Conservation (phyloP, 2,888 invertebrate genomes). For the Luperina testacea region DNA sequence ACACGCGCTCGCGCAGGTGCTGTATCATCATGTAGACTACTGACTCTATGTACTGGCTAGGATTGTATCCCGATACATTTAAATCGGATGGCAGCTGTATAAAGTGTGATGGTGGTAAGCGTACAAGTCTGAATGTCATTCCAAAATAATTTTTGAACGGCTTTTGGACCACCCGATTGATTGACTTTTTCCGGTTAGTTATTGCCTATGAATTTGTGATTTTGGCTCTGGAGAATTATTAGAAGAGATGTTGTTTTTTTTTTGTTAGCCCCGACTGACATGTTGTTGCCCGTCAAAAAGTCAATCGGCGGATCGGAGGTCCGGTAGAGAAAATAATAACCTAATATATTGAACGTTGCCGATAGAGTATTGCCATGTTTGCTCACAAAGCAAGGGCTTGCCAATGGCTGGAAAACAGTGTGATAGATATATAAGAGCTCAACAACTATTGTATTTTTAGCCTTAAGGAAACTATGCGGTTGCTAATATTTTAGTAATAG, state of each 20-base stretch:
- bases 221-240: conserved; percentile 42
- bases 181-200: conserved; percentile 53
- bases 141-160: conserved; percentile 74
- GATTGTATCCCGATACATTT: conserved; percentile 5
- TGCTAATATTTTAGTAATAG: conserved; percentile 80
- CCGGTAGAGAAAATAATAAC: conserved; percentile 54
- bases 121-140: conserved; percentile 86
- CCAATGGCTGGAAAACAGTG: conserved; percentile 82
- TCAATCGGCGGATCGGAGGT: conserved; percentile 59
- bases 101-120: conserved; percentile 64
- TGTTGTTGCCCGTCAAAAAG: conserved; percentile 44
- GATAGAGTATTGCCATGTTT: conserved; percentile 84
- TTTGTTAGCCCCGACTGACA: conserved; percentile 43
- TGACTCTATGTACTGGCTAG: background rate
- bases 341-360: conserved; percentile 71
- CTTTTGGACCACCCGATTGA: conserved; percentile 50
- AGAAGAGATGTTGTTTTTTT: conserved; percentile 18
- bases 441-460: conserved; percentile 78
- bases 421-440: conserved; percentile 86
- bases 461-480: conserved; percentile 77
- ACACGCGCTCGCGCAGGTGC: conserved; percentile 93
- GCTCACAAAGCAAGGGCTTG: conserved; percentile 82
- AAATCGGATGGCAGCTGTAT: conserved; percentile 36
- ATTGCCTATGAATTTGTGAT: conserved; percentile 59
- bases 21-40: conserved; percentile 92